Conservation (phyloP, 2,888 invertebrate species). For the Hemithea aestivaria region DNA sequence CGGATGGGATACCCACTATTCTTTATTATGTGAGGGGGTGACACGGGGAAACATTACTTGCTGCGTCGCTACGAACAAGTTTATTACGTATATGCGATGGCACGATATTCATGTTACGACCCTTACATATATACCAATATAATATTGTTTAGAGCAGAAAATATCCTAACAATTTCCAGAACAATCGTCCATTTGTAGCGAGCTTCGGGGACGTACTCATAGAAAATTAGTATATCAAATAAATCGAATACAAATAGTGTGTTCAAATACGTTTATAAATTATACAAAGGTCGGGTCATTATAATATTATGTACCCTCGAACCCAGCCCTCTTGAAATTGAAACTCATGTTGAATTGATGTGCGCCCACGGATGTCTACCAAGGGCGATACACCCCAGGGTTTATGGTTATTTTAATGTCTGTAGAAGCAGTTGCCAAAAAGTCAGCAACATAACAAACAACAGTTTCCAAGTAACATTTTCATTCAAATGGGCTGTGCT, state of each 20-base stretch:
- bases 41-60: slow-evolving; percentile 15
- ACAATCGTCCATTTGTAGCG: too few relatives aligned
- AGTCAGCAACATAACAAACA: slow-evolving; percentile 5
- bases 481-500: too few relatives aligned
- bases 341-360: slow-evolving; percentile 49
- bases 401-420: slow-evolving; percentile 39
- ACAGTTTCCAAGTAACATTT: too few relatives aligned
- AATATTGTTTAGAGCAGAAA: too few relatives aligned
- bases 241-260: slow-evolving; percentile 10
- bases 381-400: slow-evolving; percentile 29
- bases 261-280: slow-evolving; percentile 41
- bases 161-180: too few relatives aligned
- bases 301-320: slow-evolving; percentile 49
- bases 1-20: slow-evolving; percentile 10
- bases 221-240: not conserved
- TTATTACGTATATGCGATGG: too few relatives aligned
- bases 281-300: slow-evolving; percentile 49
- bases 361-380: slow-evolving; percentile 34
- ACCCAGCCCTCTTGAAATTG: slow-evolving; percentile 40
- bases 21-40: slow-evolving; percentile 17
- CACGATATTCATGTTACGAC: too few relatives aligned
- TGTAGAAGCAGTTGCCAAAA: slow-evolving; percentile 17
- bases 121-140: too few relatives aligned
- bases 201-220: too few relatives aligned
- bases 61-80: too few relatives aligned